Conservation (phyloP, 2,113 vertebrate species). For the Illadopsis cleaveri region DNA sequence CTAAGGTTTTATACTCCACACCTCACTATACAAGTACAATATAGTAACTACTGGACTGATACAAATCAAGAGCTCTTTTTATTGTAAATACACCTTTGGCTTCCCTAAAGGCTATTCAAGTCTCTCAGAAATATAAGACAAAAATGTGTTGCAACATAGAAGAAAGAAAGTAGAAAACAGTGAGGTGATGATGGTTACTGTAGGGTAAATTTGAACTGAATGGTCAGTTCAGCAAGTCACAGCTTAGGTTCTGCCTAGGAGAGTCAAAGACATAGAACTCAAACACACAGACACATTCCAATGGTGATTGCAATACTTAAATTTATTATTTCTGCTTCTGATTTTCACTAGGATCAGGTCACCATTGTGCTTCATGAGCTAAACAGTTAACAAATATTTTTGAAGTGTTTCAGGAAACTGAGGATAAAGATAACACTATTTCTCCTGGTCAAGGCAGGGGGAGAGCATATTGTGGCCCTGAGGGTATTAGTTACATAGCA, state of each 20-base stretch:
- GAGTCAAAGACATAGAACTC: background rate
- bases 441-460: background rate
- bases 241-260: background rate
- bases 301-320: background rate
- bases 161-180: background rate
- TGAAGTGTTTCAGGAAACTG: background rate
- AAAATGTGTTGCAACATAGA: background rate
- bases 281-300: background rate
- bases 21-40: background rate
- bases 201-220: background rate
- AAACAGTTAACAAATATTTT: background rate
- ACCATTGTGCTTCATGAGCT: background rate
- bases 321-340: background rate
- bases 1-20: background rate
- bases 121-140: background rate
- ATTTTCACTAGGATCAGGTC: background rate
- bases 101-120: background rate
- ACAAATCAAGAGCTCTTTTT: background rate
- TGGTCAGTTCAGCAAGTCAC: background rate
- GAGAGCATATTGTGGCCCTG: background rate
- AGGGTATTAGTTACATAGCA: background rate
- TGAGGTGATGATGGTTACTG: background rate
- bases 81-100: background rate
- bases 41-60: background rate
- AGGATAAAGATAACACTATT: background rate